Percentiles rank a stretch among this genome's conserved stretches.
These are phyloP conservation scores for Uria lomvia DNA, from an alignment of 2,113 vertebrate genomes.

Conservation along the genomic window DNA sequence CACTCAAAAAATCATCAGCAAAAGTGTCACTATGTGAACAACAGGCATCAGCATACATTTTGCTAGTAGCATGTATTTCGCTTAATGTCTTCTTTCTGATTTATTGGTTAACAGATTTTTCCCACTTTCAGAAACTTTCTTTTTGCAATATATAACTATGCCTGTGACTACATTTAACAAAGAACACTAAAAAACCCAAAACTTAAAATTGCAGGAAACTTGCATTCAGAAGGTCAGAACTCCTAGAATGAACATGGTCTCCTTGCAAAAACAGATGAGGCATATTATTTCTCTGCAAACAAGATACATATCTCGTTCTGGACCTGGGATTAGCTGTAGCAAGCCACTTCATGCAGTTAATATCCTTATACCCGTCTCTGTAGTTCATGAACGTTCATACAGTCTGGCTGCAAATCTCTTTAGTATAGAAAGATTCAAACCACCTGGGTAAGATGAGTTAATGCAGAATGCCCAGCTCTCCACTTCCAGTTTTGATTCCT, in stretches of 20 bases:
- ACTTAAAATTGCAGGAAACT: background rate
- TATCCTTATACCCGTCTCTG: background rate
- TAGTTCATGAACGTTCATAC: background rate
- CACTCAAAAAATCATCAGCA: background rate
- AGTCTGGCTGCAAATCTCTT: background rate
- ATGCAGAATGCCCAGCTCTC: background rate
- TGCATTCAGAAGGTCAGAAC: background rate
- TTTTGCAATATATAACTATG: background rate
- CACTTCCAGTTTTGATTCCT: background rate
- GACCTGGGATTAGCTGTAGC: background rate
- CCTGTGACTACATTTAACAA: background rate
- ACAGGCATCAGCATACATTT: background rate
- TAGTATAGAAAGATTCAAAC: background rate
- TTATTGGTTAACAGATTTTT: background rate
- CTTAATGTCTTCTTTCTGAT: background rate
- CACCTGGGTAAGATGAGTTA: background rate
- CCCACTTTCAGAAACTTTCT: background rate
- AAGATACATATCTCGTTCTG: background rate
- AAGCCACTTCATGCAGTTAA: background rate
- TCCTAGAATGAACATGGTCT: background rate
- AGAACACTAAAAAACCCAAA: background rate
- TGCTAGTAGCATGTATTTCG: background rate
- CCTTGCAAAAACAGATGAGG: background rate
- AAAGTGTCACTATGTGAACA: background rate
- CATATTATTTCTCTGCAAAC: background rate